Base-by-base conservation (phyloP, 2,797 vertebrate species). In the Thaleichthys pacificus region DNA sequence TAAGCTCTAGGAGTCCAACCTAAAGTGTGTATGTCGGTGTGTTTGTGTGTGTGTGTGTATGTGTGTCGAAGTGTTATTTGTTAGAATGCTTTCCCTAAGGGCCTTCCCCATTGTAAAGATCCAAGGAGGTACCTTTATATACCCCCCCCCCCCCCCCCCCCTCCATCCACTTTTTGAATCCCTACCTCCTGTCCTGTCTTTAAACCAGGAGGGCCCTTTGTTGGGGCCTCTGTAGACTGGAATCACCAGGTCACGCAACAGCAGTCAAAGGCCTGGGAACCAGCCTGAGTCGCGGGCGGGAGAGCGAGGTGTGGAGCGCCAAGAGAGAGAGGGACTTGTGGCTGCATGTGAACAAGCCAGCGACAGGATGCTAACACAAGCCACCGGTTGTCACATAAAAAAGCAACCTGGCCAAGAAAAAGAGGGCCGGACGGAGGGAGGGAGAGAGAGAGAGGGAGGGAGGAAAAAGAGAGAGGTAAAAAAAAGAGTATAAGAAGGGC, bases 391-490 rank as follows among this genome's bases (percentile, higher is more conserved):
- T n/a, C 21, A 22, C 19, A 21, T 22, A 17, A 24, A 22, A n/a
- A 8, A 8, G 15, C 19, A 19, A 19, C 19, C 57, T 58, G 21
- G 19, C 21, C 17, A n/a, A 21, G 19, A 24, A 22, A 22, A 71
- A 74, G 61, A 70, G 61, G 49, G 67, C 72, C 60, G 57, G 57
- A 58, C 15, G 21, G n/a, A 58, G 21, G 19, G 21, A 22, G 21
- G 56, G 56, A 58, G 56, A 9, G 15, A 57, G 54, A 57, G 56
- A 5, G 56, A 57, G 57, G n/a, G 57, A 24, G 57, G n/a, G 57
- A 58, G 56, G 21, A 3, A 58, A 19, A 58, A 7, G 17, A n/a
- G n/a, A 14, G 32, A 7, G 32, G 32, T 35, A 1, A 0, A 5
- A 35, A 35, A 35, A 35, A 35, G 8, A 35, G 32, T 35, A 1